Base-by-base conservation (phyloP, 2,113 vertebrate genomes). In the Hippocampus guttulatus region DNA sequence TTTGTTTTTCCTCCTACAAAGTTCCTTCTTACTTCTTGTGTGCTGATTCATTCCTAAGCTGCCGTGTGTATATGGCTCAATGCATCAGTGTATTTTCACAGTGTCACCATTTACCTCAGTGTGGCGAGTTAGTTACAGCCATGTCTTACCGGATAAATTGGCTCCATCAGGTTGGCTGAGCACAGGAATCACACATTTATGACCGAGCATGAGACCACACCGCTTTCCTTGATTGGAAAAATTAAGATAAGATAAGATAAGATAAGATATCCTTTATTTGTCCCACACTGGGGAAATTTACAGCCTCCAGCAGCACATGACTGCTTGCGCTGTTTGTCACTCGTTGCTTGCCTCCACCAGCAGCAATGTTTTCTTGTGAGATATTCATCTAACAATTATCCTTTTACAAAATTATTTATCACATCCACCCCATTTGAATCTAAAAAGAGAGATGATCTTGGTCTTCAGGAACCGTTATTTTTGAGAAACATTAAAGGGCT, bases 171-270 rank as follows among this genome's bases (percentile, higher is more conserved):
- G 38, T 38, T 45, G 2, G 51, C 55, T 45, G 60, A 61, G 55
- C 47, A 57, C 6, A 20, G 25, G 52, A 64, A 67, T 71, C 49
- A 52, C 0, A 8, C 55, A 76, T 81, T 71, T 75, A 70, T 52
- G 45, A 68, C 21, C 65, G 25, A 51, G 30, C 43, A 47, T 60
- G 52, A 43, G 54, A 33, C 9, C 11, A 51, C 66, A 5, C 27
- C 8, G 8, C 76, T 38, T 38, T 38, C 33, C 45, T 66, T 73
- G 69, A 79, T 84, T 76, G 72, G 79, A 80, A 81, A n/a, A n/a
- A n/a, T n/a, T n/a, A n/a, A n/a, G n/a, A n/a, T n/a, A n/a, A n/a
- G n/a, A n/a, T n/a, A n/a, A n/a, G n/a, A n/a, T n/a, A n/a, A n/a
- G n/a, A n/a, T n/a, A n/a, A n/a, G n/a, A n/a, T n/a, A n/a, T n/a